A percentile compares a stretch with the other conserved stretches of the same genome.
These are phyloP conservation scores for Eurystomus gularis DNA, from an alignment of 2,113 vertebrate genomes.

Conservation along the genomic window DNA sequence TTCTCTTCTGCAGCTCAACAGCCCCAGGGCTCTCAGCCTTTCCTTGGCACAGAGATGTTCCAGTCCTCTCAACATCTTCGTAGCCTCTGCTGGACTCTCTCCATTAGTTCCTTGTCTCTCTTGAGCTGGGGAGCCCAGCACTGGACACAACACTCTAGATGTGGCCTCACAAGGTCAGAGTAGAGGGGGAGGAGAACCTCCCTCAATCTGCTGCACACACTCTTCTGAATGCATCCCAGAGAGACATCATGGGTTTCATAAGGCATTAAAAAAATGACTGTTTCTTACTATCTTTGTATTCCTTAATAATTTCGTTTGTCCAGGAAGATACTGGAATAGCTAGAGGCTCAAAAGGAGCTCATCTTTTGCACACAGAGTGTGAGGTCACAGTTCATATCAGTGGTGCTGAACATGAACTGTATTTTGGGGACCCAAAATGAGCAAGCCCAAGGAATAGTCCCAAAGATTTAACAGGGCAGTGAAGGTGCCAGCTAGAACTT, in stretches of 20 bases:
- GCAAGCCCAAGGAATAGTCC: background rate
- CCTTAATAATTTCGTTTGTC: too few species aligned
- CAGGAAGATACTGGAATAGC: background rate
- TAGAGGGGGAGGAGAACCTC: too few species aligned
- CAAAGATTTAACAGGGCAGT: rapidly evolving
- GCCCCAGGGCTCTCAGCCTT: too few species aligned
- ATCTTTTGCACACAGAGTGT: rapidly evolving
- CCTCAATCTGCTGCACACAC: too few species aligned
- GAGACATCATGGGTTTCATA: background rate
- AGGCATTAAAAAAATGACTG: background rate
- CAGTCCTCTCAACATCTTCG: too few species aligned
- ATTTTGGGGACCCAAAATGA: background rate
- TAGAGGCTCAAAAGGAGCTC: background rate
- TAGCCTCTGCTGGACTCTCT: too few species aligned
- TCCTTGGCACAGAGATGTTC: too few species aligned
- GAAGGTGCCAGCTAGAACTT: background rate
- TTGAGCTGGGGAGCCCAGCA: too few species aligned
- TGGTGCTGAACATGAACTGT: background rate
- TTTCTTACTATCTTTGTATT: background rate
- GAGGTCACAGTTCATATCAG: background rate
- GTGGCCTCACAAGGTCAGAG: too few species aligned
- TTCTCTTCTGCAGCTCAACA: too few species aligned
- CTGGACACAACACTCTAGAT: too few species aligned
- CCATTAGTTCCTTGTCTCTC: too few species aligned
- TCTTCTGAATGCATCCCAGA: background rate